phyloP scores from a whole-genome alignment of 2,113 vertebrate species.

The Rostratula benghalensis region DNA sequence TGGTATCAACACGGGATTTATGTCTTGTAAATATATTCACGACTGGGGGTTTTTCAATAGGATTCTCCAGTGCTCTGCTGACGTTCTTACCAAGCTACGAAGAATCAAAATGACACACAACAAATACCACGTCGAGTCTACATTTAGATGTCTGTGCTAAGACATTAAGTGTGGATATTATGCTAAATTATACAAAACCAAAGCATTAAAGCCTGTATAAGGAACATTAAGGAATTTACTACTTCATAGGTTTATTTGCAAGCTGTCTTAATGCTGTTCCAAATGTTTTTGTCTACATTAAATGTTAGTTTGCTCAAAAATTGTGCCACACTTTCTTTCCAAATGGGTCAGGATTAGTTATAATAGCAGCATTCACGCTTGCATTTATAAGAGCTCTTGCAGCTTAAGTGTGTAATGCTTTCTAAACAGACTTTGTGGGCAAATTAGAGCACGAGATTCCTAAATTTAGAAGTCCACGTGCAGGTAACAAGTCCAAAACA shows the following conservation, averaged over 20 bases:
- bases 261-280: not conserved
- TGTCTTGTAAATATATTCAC: fast-evolving
- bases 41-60: not conserved
- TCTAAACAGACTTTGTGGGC: not conserved
- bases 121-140: not conserved
- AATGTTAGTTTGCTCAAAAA: not conserved
- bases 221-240: not conserved
- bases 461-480: not conserved
- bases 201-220: not conserved
- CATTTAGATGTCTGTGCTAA: not conserved
- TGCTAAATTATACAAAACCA: not conserved
- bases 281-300: not conserved
- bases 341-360: not conserved
- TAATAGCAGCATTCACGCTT: not conserved
- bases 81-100: not conserved
- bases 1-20: not conserved
- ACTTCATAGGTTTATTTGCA: not conserved
- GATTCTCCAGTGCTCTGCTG: not conserved
- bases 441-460: not conserved
- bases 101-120: not conserved
- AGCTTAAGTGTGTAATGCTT: not conserved
- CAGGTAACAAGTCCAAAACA: not conserved
- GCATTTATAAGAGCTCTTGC: not conserved
- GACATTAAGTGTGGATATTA: not conserved
- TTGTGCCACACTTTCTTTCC: not conserved